phyloP scores from a whole-genome alignment of 2,888 invertebrate species.

The Drosophila maculinotata region DNA sequence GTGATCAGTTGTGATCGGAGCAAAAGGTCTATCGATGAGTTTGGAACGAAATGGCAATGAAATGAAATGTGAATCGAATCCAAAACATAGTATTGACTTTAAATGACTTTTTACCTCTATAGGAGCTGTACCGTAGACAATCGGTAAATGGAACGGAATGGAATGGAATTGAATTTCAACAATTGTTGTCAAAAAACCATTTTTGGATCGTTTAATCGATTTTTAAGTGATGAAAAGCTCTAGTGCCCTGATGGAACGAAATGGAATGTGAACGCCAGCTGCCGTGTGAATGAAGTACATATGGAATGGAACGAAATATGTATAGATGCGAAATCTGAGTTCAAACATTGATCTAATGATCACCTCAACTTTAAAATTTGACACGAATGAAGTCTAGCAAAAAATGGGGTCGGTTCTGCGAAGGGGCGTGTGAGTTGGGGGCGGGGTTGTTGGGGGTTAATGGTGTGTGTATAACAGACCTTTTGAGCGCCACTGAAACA shows the following conservation, averaged over 20 bases:
- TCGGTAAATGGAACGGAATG: not conserved
- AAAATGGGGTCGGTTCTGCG: not conserved
- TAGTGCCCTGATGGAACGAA: too few relatives aligned
- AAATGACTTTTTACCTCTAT: not conserved
- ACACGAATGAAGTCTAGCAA: not conserved
- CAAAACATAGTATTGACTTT: too few relatives aligned
- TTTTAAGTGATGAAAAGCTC: too few relatives aligned
- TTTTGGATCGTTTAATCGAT: too few relatives aligned
- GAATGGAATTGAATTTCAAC: not conserved
- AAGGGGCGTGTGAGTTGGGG: not conserved
- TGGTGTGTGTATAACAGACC: conserved; percentile 88
- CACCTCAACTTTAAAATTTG: too few relatives aligned
- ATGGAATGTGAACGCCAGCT: too few relatives aligned
- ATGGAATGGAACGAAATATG: too few relatives aligned
- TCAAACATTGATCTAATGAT: too few relatives aligned
- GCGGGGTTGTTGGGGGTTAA: not conserved
- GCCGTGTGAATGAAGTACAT: too few relatives aligned
- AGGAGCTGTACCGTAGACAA: not conserved
- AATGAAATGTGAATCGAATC: too few relatives aligned
- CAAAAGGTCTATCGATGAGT: not conserved
- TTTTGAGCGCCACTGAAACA: conserved; percentile 99
- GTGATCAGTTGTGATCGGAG: not conserved
- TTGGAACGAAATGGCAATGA: not conserved
- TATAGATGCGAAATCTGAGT: too few relatives aligned
- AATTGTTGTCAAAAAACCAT: too few relatives aligned